Evolutionary conservation across 1,140 invertebrate genomes (phyloP), one percentile per base, ranked within the genome.

Genomic region (Zaprionus taronus): DNA sequence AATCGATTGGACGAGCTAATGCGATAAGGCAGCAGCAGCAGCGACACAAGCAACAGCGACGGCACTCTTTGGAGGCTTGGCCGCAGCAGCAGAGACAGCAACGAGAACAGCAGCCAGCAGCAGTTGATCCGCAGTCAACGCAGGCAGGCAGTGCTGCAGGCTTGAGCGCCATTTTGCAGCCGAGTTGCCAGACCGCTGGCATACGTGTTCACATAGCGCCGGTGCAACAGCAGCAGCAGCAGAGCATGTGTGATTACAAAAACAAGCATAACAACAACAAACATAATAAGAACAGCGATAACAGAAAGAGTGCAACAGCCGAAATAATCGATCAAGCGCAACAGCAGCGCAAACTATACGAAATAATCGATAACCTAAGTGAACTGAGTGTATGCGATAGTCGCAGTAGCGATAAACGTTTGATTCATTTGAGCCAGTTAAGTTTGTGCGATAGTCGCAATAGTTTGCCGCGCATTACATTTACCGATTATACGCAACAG

Each of bases 401-500:
- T 38, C 38, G 44, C n/a, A 55, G 70, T 44, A 55, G 55, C 47
- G 47, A 51, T 51, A 51, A 14, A 1, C 47, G 47, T 24, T 24
- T 24, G 47, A 51, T 51, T 22, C 47, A 51, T 24, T 70, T 92
- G 34, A 85, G 77, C 55, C 73, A 91, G 34, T 73, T 92, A 44
- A 81, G 82, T 31, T 67, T 92, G 60, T 62, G 73, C 55, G 74
- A 78, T 64, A 72, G 53, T 38, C 38, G 44, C 22, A 55, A 71
- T 44, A 55, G 55, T 49, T 66, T 92, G 58, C 91, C 91, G 36
- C 80, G 79, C 61, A 92, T 92, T 14, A 91, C 86, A n/a, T 63
- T 92, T 28, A 91, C 85, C 28, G 91, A 92, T 34, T 92, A 65
- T 31, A 87, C 85, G 56, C 91, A 92, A 75, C 85, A 90, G 86